These are phyloP conservation scores for Caenorhabditis tropicalis DNA, from an alignment of 1,140 invertebrate species.

Conservation along the genomic window DNA sequence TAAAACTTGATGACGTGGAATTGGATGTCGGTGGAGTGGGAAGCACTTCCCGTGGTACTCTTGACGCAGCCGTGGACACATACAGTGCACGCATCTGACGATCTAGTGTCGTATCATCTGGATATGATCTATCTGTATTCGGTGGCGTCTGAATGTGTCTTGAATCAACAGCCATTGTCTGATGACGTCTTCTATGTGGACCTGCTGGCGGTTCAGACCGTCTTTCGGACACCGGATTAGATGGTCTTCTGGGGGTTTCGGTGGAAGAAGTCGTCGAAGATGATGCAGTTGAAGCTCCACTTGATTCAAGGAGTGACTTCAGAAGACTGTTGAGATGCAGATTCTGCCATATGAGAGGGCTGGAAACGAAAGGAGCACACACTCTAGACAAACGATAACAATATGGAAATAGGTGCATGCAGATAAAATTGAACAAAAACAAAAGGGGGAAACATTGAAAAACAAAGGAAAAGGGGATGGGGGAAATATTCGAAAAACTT, in stretches of 20 bases:
- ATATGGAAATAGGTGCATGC: not conserved
- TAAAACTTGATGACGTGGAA: slow-evolving; percentile 15
- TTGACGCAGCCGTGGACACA: not conserved
- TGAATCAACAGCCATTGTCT: slow-evolving; percentile 16
- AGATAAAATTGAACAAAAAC: not conserved
- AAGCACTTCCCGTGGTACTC: slow-evolving; percentile 9
- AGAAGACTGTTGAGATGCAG: slow-evolving; percentile 39
- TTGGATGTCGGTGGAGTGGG: slow-evolving; percentile 13
- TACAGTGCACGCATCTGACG: slow-evolving; percentile 27
- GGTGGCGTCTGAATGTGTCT: not conserved
- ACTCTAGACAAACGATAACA: not conserved
- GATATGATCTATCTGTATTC: not conserved
- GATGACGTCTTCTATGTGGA: not conserved
- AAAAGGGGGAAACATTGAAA: not conserved
- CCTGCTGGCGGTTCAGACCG: not conserved
- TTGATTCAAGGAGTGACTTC: not conserved
- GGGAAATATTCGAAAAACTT: not conserved
- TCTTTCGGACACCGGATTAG: not conserved
- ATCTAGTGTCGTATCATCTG: not conserved
- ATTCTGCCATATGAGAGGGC: slow-evolving; percentile 25
- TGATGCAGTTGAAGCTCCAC: not conserved
- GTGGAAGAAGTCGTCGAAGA: not conserved
- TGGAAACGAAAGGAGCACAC: slow-evolving; percentile 42
- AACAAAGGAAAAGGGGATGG: not conserved
- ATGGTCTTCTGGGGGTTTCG: not conserved